Base-by-base conservation (phyloP, 1,140 invertebrate genomes). In the Pseudoatta argentina region DNA sequence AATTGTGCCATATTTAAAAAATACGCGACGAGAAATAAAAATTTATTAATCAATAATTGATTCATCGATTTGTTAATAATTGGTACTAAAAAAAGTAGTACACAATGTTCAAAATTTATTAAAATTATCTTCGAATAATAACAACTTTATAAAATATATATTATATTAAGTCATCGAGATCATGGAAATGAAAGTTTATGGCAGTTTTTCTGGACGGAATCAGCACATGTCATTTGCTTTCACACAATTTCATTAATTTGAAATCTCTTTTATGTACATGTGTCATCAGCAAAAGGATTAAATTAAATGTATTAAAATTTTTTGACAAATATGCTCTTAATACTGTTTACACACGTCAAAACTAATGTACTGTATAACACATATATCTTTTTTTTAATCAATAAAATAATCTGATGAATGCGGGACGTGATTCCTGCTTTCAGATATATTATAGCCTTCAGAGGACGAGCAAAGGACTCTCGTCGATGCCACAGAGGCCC, bases 361-460 rank as follows among this genome's bases (percentile, higher is more conserved):
- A 8, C 14, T 30, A 55, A 53, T 59, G 48, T 39, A 14, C 6
- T 30, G n/a, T 5, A 18, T 27, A 16, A 30, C 16, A 24, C 34
- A 27, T 48, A 2, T 18, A 10, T 53, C 6, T 18, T 6, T 18
- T 51, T 63, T n/a, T 59, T 34, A 69, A 69, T 69, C 8, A 24
- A 69, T 24, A 27, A 14, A 24, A 39, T 4, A 59, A 12, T 18
- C 18, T 53, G 12, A 27, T 75, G n/a, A 79, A 64, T 75, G 30
- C 59, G 30, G 64, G 51, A 27, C 48, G 8, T 39, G 27, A 6
- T 73, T 75, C n/a, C 61, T 85, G 86, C 67, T 91, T 90, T 24
- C 95, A 97, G 96, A 96, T 97, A 59, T 97, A 97, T 93, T 96
- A 97, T 94, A 97, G 96, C 92, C 95, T 97, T 89, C 96, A 97